Evolutionary conservation across 2,113 vertebrate species (phyloP).

Genomic region (Tenebrosternarchus preto): DNA sequence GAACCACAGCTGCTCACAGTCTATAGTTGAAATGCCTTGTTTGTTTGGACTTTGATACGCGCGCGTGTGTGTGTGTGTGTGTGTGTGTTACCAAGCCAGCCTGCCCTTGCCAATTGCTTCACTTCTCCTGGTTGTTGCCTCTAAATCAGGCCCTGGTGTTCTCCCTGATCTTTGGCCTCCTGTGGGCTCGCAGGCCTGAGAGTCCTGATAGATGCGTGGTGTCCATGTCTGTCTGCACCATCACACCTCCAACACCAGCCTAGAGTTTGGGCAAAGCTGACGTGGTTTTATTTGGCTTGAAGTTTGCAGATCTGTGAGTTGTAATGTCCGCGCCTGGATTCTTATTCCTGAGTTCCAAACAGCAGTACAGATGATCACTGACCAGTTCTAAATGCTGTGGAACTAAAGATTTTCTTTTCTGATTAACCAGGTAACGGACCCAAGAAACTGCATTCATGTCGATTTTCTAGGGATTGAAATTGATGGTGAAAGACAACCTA

Average conservation of each 20-base stretch:
- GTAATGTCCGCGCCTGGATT: too few relatives aligned
- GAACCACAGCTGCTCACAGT: too few relatives aligned
- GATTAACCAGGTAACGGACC: background rate
- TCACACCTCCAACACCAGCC: background rate
- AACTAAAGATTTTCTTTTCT: background rate
- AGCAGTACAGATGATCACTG: background rate
- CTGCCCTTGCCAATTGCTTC: background rate
- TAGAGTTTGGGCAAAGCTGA: background rate
- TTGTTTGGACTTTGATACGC: background rate
- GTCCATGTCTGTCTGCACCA: background rate
- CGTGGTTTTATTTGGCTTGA: conserved; percentile 2
- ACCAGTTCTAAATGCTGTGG: background rate
- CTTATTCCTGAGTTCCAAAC: background rate
- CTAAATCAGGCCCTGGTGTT: background rate
- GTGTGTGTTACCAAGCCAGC: background rate
- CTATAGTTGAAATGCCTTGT: background rate
- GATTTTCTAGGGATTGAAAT: background rate
- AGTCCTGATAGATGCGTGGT: conserved; percentile 24
- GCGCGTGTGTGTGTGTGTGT: background rate
- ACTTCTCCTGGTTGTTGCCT: background rate
- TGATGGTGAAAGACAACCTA: background rate
- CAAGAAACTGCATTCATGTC: background rate
- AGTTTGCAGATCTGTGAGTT: too few relatives aligned
- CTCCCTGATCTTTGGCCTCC: conserved; percentile 15
- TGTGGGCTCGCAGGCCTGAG: background rate